These are phyloP conservation scores for Lampris incognitus DNA, from an alignment of 2,113 vertebrate species.

Conservation along the genomic window DNA sequence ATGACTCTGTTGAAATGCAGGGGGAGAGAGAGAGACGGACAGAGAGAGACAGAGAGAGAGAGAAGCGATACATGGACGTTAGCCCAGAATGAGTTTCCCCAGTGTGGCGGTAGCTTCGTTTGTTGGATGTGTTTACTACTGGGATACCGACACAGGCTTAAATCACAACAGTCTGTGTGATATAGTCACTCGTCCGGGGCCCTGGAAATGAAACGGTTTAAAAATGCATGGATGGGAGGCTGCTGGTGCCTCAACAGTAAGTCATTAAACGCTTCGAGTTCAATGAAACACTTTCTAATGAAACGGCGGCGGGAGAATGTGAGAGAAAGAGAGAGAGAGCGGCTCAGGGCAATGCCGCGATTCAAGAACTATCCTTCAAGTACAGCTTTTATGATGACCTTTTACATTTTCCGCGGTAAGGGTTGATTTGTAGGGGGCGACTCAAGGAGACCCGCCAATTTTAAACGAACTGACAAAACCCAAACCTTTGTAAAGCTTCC, in stretches of 20 bases:
- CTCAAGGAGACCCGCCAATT: too few species aligned
- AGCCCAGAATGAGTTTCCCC: constrained; percentile 8
- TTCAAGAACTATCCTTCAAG: too few species aligned
- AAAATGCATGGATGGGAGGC: constrained; percentile 16
- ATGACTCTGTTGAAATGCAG: too few species aligned
- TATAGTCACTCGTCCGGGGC: constrained; percentile 33
- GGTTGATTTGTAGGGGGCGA: too few species aligned
- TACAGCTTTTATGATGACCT: too few species aligned
- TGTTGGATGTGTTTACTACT: constrained; percentile 45
- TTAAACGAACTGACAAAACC: too few species aligned
- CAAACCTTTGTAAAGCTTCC: too few species aligned
- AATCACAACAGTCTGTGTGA: constrained; percentile 15
- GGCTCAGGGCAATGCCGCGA: too few species aligned
- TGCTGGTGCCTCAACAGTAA: constrained; percentile 9
- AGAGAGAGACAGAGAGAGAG: background rate
- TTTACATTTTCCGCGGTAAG: too few species aligned
- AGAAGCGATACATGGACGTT: constrained; percentile 6
- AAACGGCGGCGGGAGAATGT: too few species aligned
- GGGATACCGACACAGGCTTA: constrained; percentile 31
- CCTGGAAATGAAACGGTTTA: constrained; percentile 28
- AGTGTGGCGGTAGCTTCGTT: constrained; percentile 31
- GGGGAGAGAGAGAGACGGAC: too few species aligned
- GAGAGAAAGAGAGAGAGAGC: too few species aligned
- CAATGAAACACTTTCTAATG: background rate
- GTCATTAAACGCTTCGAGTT: background rate